phyloP scores from a whole-genome alignment of 2,797 vertebrate genomes.

The Semotilus atromaculatus region DNA sequence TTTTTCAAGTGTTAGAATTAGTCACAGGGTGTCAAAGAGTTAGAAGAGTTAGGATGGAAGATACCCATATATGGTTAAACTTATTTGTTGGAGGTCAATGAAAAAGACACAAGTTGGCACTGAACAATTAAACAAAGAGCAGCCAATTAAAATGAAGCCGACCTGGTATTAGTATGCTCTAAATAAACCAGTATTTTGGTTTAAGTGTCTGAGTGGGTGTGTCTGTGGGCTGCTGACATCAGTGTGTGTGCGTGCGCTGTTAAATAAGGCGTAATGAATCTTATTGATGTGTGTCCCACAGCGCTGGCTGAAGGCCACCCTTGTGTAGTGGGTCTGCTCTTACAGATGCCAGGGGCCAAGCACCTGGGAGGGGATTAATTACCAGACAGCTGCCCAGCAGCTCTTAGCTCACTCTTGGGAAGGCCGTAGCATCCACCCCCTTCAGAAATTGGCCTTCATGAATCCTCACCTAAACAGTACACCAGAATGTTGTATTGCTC shows the following conservation, averaged over 20 bases:
- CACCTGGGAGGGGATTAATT: conserved; percentile 81
- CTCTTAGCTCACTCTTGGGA: conserved; percentile 76
- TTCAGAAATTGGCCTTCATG: conserved; percentile 42
- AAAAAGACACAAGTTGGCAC: neutral
- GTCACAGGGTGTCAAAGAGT: neutral
- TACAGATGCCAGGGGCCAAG: conserved; percentile 79
- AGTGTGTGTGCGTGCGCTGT: conserved; percentile 56
- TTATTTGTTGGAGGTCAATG: neutral
- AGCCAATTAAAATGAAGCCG: conserved; percentile 15
- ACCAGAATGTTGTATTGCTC: neutral
- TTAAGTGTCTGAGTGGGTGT: conserved; percentile 50
- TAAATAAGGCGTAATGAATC: conserved; percentile 79
- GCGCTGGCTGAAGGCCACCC: conserved; percentile 74
- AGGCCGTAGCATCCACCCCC: conserved; percentile 66
- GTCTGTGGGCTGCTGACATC: conserved; percentile 65
- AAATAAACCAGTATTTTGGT: conserved; percentile 55
- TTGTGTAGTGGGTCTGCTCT: conserved; percentile 66
- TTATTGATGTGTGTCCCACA: conserved; percentile 73
- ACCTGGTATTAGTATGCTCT: conserved; percentile 54
- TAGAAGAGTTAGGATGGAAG: neutral
- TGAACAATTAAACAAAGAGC: neutral
- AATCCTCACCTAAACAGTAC: conserved; percentile 24
- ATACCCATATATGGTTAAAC: neutral
- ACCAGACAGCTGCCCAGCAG: conserved; percentile 83
- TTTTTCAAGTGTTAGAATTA: neutral